A percentile compares a stretch with the other conserved stretches of the same genome.
Conservation (phyloP, 2,113 vertebrate species). For the Synodontis membranacea region DNA sequence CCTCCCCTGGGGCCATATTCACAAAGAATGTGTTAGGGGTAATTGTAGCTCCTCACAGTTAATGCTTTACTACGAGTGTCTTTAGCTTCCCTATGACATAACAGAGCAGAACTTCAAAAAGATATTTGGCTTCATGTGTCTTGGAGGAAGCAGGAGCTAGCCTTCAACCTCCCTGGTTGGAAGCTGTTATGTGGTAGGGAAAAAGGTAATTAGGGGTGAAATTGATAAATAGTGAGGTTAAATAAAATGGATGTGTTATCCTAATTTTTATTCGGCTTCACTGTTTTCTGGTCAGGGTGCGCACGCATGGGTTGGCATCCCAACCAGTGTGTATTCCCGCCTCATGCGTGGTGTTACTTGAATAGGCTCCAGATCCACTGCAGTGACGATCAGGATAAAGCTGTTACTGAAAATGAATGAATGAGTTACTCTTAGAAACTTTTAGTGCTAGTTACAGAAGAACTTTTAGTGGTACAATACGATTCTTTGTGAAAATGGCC, state of each 20-base stretch:
- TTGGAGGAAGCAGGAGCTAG: background rate
- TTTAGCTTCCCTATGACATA: background rate
- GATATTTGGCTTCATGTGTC: background rate
- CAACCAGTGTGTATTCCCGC: background rate
- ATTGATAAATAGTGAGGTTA: background rate
- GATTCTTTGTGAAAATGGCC: slow-evolving; percentile 14
- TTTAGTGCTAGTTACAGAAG: background rate
- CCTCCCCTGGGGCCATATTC: slow-evolving; percentile 11
- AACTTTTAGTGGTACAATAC: background rate
- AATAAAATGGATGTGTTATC: background rate
- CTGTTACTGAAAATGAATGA: background rate
- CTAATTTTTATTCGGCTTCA: background rate
- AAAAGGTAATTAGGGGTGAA: background rate
- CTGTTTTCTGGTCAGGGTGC: background rate
- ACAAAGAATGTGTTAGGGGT: background rate
- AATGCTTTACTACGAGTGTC: background rate
- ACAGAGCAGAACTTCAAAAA: background rate
- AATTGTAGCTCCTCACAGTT: background rate
- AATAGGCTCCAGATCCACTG: background rate
- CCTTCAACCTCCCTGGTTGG: background rate
- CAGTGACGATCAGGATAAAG: background rate
- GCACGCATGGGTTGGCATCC: too few relatives aligned
- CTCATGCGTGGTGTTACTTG: background rate
- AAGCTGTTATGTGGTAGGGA: background rate
- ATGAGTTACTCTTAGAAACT: background rate